phyloP scores from a whole-genome alignment of 1,140 invertebrate genomes.

The Dendroctonus ponderosae region DNA sequence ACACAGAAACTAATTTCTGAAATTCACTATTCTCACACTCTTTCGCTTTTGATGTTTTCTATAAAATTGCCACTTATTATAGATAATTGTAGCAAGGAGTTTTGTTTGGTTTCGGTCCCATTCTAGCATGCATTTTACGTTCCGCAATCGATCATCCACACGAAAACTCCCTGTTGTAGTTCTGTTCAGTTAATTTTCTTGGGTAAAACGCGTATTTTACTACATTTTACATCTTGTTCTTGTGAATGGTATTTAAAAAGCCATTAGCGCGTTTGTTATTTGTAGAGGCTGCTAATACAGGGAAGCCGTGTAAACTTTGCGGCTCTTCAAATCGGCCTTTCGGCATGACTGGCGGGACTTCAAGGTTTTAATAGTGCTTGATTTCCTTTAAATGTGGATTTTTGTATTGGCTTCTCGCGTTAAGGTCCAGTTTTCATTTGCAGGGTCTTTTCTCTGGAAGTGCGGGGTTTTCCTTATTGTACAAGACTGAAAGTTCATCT shows the following conservation, averaged over 20 bases:
- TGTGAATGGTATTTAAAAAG: slow-evolving; percentile 20
- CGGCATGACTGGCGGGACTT: too few species aligned
- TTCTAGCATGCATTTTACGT: neutral
- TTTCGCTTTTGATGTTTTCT: neutral
- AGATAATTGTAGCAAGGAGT: neutral
- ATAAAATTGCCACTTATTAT: neutral
- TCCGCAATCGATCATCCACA: neutral
- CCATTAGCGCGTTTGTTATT: slow-evolving; percentile 7
- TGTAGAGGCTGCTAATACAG: neutral
- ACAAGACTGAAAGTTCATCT: slow-evolving; percentile 46
- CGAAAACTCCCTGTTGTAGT: slow-evolving; percentile 6
- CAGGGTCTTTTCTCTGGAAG: slow-evolving; percentile 48
- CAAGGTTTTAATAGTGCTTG: neutral
- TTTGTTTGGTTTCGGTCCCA: neutral
- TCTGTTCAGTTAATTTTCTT: slow-evolving; percentile 11
- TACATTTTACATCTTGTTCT: slow-evolving; percentile 17
- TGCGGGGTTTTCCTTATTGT: slow-evolving; percentile 42
- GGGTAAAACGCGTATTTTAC: slow-evolving; percentile 24
- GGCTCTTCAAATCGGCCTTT: too few species aligned
- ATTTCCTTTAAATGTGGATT: slow-evolving; percentile 5
- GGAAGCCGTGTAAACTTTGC: slow-evolving; percentile 2
- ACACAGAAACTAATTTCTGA: neutral
- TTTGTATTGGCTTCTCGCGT: neutral
- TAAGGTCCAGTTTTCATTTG: slow-evolving; percentile 26
- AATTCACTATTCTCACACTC: slow-evolving; percentile 2